Percentiles rank a stretch among this genome's conserved stretches.
phyloP scores from a whole-genome alignment of 1,140 invertebrate genomes.

The Caenorhabditis latens region DNA sequence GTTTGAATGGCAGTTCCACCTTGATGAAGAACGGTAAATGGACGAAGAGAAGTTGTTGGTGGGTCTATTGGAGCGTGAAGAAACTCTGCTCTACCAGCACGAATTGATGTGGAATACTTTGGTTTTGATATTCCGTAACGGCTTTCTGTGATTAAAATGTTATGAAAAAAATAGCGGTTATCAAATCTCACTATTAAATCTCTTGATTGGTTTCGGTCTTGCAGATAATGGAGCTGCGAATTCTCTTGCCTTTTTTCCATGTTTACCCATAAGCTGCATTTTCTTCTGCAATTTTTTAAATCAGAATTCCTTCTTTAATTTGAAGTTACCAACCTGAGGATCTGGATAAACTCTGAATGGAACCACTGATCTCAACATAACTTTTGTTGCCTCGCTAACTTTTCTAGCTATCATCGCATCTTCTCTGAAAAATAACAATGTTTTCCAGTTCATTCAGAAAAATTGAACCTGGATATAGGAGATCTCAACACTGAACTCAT shows the following conservation, averaged over 20 bases:
- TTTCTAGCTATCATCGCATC: conserved; percentile 40
- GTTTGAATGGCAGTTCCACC: conserved; percentile 30
- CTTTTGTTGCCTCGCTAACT: conserved; percentile 34
- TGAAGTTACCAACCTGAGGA: neutral
- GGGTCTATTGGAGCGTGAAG: conserved; percentile 26
- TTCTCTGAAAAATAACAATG: neutral
- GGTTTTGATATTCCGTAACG: conserved; percentile 33
- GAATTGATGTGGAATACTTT: conserved; percentile 4
- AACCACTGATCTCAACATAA: conserved; percentile 42
- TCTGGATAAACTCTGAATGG: conserved; percentile 30
- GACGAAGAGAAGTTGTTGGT: conserved; percentile 31
- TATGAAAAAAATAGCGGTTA: too few relatives aligned
- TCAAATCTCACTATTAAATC: neutral
- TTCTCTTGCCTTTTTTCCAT: conserved; percentile 26
- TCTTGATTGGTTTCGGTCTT: neutral
- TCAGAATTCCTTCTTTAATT: neutral
- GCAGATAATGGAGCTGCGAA: conserved; percentile 12
- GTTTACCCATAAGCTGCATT: neutral
- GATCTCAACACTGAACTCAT: conserved; percentile 13
- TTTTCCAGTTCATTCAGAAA: neutral
- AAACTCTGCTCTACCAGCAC: conserved; percentile 35
- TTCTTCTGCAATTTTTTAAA: neutral
- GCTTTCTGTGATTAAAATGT: neutral
- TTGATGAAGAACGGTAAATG: conserved; percentile 41
- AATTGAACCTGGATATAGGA: neutral